Evolutionary conservation across 2,113 vertebrate species (phyloP).

Genomic region (Lichenostomus cassidix): DNA sequence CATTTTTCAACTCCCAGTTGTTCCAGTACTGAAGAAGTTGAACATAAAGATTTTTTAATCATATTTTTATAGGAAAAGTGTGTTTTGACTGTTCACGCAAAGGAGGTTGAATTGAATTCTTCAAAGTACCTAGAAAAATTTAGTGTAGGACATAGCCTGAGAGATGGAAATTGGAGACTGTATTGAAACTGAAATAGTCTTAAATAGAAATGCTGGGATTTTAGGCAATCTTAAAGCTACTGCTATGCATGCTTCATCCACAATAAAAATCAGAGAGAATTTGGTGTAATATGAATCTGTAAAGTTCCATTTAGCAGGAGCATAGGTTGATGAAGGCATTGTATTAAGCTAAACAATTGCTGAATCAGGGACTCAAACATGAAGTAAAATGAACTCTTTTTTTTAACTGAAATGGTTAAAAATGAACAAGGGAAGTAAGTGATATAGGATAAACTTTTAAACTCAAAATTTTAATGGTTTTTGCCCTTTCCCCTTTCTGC

Average conservation of each 20-base stretch:
- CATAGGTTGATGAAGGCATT: neutral
- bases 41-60: neutral
- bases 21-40: neutral
- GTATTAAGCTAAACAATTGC: neutral
- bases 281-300: neutral
- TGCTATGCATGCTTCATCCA: neutral
- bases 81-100: neutral
- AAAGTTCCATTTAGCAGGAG: neutral
- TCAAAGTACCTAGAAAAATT: neutral
- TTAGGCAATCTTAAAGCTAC: neutral
- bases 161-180: neutral
- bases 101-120: neutral
- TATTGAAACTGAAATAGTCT: neutral
- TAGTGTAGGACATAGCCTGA: neutral
- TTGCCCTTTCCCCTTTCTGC: neutral
- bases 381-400: neutral
- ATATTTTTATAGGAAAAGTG: neutral
- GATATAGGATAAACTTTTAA: neutral
- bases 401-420: neutral
- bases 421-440: neutral
- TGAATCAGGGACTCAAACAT: neutral
- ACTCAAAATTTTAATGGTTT: neutral
- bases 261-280: neutral
- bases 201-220: neutral
- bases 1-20: neutral